A percentile compares a stretch with the other conserved stretches of the same genome.
phyloP scores from a whole-genome alignment of 1,140 invertebrate species.

The Brachystomella parvula region DNA sequence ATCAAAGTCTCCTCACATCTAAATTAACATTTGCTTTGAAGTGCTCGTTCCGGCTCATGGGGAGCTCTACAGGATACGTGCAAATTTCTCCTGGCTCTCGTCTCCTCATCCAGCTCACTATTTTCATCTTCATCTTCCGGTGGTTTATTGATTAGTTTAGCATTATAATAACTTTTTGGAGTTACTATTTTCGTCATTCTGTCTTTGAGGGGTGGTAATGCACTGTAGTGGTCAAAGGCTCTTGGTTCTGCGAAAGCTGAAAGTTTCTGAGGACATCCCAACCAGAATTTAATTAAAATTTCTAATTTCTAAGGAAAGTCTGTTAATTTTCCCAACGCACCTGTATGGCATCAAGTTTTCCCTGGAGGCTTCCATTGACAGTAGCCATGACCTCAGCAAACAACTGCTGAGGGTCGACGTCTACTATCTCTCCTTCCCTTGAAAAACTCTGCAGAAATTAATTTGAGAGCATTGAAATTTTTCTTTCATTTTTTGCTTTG shows the following conservation, averaged over 20 bases:
- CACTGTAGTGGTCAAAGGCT: neutral
- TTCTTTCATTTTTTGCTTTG: neutral
- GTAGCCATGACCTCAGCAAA: neutral
- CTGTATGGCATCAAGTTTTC: neutral
- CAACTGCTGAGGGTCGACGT: neutral
- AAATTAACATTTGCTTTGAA: conserved; percentile 80
- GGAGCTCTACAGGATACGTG: conserved; percentile 21
- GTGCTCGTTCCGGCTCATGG: conserved; percentile 62
- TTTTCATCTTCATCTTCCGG: neutral
- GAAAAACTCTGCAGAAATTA: neutral
- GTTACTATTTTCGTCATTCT: neutral
- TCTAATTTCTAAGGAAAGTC: neutral
- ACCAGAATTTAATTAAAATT: neutral
- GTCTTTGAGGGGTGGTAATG: neutral
- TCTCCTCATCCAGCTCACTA: neutral
- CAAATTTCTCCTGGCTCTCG: neutral
- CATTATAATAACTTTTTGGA: neutral
- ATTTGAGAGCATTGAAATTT: neutral
- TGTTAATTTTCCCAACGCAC: neutral
- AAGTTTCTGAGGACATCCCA: neutral
- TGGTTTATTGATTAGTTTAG: neutral
- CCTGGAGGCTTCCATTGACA: conserved; percentile 2
- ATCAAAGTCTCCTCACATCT: no score
- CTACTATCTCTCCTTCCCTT: neutral
- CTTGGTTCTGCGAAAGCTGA: neutral